Conservation (phyloP, 2,797 vertebrate species). For the Sandelia bainsii region DNA sequence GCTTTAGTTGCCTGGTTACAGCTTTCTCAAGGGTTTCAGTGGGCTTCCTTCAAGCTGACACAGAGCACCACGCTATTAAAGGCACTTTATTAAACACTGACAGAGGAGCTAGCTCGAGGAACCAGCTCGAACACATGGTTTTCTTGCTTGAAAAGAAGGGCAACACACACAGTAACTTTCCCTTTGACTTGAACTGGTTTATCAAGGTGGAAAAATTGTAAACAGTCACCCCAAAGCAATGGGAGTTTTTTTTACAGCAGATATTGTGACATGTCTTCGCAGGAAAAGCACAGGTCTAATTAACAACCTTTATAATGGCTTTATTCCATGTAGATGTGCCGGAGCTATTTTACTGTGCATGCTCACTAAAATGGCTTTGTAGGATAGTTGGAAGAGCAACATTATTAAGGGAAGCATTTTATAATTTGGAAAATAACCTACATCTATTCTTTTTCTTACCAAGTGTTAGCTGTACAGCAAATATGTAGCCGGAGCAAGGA, state of each 20-base stretch:
- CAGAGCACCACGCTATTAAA: constrained; percentile 49
- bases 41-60: constrained; percentile 55
- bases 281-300: not conserved
- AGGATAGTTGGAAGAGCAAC: too few species aligned
- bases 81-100: constrained; percentile 57
- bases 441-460: not conserved
- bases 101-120: constrained; percentile 12
- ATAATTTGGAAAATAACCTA: too few species aligned
- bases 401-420: too few species aligned
- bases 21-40: constrained; percentile 54
- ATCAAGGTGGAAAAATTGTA: not conserved
- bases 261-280: not conserved
- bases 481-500: not conserved
- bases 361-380: too few species aligned
- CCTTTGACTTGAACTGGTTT: not conserved
- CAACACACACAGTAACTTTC: not conserved
- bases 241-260: not conserved
- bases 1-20: constrained; percentile 74
- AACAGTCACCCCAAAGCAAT: not conserved
- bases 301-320: not conserved
- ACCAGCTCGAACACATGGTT: constrained; percentile 1
- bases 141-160: not conserved
- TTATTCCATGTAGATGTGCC: not conserved
- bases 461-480: not conserved
- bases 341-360: not conserved